Evolutionary conservation across 2,797 vertebrate genomes (phyloP), one percentile per base, ranked within the genome.

Genomic region (Pangasius macronema): DNA sequence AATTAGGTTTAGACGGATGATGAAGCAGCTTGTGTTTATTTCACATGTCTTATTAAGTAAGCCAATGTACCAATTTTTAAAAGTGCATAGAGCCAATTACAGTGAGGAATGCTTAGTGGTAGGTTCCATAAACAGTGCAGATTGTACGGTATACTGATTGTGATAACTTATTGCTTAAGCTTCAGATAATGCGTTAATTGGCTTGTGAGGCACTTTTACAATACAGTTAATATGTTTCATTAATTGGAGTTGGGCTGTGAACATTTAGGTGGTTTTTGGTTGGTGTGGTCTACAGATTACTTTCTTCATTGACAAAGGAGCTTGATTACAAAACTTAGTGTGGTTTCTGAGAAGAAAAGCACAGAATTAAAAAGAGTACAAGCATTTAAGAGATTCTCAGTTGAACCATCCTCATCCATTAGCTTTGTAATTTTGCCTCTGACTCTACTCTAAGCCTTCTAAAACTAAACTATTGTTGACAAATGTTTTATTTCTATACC

Each of bases 1-100:
- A 87, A 89, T 53, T 83, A 86, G 89, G 92, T 92, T 93, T 92
- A 86, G 79, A 59, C 2, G 13, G 85, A 93, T 91, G 90, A 84
- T 90, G 81, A 87, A 65, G 57, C 57, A 86, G 87, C 79, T 57
- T 24, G 67, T 84, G 59, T 88, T 85, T 81, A 63, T 63, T 93
- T 82, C 81, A 83, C 87, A 72, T 86, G 89, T 89, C 87, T 84
- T 89, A 86, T 91, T 90, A 85, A 73, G 84, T 91, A 81, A 91
- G 84, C 68, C 39, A 65, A 53, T 82, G 51, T 89, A 90, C 79
- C 72, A 90, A 85, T 92, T 92, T 72, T 13, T 0, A 4, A 79
- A 83, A 87, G 88, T 90, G 51, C 51, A 22, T 30, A 57, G 30
- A 77, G 49, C 49, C 63, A 75, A 68, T 57, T 73, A 63, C 49